These are phyloP conservation scores for Cyprinodon brontotheroides DNA, from an alignment of 2,113 vertebrate genomes.

Conservation along the genomic window DNA sequence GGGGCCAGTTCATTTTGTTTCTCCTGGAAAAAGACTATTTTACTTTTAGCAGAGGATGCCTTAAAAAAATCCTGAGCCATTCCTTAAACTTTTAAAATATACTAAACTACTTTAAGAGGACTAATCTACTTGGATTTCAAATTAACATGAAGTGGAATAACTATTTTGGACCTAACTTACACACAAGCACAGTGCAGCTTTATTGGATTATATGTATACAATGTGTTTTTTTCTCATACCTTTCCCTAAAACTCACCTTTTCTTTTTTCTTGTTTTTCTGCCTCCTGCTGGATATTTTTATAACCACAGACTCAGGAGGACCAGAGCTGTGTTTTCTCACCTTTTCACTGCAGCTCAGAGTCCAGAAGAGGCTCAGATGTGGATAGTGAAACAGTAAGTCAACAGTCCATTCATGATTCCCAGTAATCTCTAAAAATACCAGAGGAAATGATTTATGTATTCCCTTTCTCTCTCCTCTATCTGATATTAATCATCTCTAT, in stretches of 20 bases:
- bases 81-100: background rate
- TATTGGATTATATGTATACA: background rate
- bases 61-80: background rate
- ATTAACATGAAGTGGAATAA: background rate
- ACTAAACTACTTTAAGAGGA: background rate
- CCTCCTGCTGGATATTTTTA: conserved; percentile 74
- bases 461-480: background rate
- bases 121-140: too few species aligned
- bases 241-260: conserved; percentile 55
- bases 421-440: background rate
- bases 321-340: conserved; percentile 93
- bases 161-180: background rate
- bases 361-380: conserved; percentile 87
- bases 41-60: background rate
- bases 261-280: conserved; percentile 62
- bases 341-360: conserved; percentile 88
- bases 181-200: conserved; percentile 11
- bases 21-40: background rate
- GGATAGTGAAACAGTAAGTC: conserved; percentile 92
- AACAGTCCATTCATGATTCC: background rate
- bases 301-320: conserved; percentile 89
- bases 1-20: background rate
- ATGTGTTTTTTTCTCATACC: background rate
- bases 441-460: background rate
- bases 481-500: background rate